A percentile compares a stretch with the other conserved stretches of the same genome.
Evolutionary conservation across 2,797 vertebrate species (phyloP).

Genomic region (Amniataba percoides): DNA sequence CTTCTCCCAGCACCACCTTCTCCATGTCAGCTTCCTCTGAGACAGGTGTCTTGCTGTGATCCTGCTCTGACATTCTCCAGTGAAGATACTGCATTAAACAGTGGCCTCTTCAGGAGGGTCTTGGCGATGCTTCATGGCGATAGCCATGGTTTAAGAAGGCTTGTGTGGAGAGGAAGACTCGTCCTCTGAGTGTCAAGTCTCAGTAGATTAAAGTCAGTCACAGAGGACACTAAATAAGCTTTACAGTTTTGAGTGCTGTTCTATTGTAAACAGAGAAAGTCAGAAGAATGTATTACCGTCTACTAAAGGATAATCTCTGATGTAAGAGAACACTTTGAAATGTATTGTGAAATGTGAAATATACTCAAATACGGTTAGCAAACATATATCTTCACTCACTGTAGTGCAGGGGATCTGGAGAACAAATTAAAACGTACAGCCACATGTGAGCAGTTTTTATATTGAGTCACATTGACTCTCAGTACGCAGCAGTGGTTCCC

Average conservation of each 20-base stretch:
- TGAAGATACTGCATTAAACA: constrained; percentile 17
- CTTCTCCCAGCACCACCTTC: constrained; percentile 10
- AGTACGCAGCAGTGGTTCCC: constrained; percentile 23
- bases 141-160: constrained; percentile 6
- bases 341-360: constrained; percentile 2
- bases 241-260: not conserved
- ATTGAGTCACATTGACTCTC: constrained; percentile 86
- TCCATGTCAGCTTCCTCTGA: constrained; percentile 35
- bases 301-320: not conserved
- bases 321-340: not conserved
- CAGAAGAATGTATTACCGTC: not conserved
- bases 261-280: constrained; percentile 21
- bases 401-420: constrained; percentile 14
- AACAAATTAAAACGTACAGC: constrained; percentile 19
- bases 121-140: not conserved
- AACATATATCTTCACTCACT: constrained; percentile 1
- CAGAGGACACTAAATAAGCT: not conserved
- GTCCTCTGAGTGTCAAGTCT: not conserved
- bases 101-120: constrained; percentile 38
- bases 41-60: constrained; percentile 41
- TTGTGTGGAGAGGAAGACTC: not conserved
- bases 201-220: constrained; percentile 2
- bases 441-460: constrained; percentile 32
- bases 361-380: constrained; percentile 1
- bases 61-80: not conserved